Base-by-base conservation (phyloP, 2,888 invertebrate species). In the Metalampra italica region DNA sequence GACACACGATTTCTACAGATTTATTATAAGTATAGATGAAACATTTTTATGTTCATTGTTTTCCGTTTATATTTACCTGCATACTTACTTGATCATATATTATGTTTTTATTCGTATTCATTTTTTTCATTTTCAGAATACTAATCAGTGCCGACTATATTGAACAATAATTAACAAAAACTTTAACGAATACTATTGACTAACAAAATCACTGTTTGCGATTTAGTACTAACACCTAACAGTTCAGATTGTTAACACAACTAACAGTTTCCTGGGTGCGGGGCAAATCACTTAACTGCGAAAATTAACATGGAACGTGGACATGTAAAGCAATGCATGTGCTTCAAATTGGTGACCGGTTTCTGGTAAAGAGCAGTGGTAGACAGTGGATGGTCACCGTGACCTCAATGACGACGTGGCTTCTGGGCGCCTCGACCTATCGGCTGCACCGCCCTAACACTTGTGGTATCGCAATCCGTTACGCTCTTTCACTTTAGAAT, bases 371-470 rank as follows among this genome's bases (percentile, higher is more conserved):
- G 56, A 52, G 75, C 71, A 77, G 75, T 74, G 82, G 78, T 69
- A 64, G 75, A 74, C 77, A 80, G 83, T 82, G 74, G 71, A 71
- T 60, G 74, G 72, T 68, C 62, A 54, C 56, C 58, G 57, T 55
- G 55, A 54, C 62, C 62, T 50, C 46, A 58, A 64, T 47, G 57
- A 70, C 59, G 57, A 62, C 59, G 69, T 65, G 71, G 85, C 80
- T 80, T 82, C 75, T 77, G 82, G 83, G 84, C 75, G 77, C 74
- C 79, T 60, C 70, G 72, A 75, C 77, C 76, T 81, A 81, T 72
- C 71, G 76, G 67, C 63, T 47, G 52, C 56, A 51, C 48, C 54
- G 55, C 56, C 55, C 54, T 50, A 48, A 59, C 57, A 55, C 39
- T 51, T 55, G 47, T 52, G 40, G 12, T 34, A 13, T 39, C 5